phyloP scores from a whole-genome alignment of 2,113 vertebrate genomes.

The Egretta garzetta region DNA sequence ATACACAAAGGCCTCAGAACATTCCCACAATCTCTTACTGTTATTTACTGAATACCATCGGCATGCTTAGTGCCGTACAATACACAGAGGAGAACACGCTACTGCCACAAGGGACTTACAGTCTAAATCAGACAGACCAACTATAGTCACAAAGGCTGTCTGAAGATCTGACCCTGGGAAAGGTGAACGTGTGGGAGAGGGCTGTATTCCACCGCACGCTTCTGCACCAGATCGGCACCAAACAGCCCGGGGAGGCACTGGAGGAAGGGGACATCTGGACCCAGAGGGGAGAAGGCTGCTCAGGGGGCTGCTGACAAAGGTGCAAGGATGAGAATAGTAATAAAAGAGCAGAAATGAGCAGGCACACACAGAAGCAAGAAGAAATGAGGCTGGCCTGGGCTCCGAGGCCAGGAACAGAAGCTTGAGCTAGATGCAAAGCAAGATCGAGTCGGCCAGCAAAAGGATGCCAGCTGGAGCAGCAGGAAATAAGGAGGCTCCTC shows the following conservation, averaged over 20 bases:
- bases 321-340: neutral
- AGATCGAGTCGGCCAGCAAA: slow-evolving; percentile 15
- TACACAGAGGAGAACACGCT: slow-evolving; percentile 63
- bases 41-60: slow-evolving; percentile 56
- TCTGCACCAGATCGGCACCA: neutral
- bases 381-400: neutral
- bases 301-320: neutral
- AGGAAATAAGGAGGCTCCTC: slow-evolving; percentile 42
- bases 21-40: slow-evolving; percentile 62
- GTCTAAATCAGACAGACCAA: slow-evolving; percentile 57
- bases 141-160: slow-evolving; percentile 57
- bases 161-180: slow-evolving; percentile 63
- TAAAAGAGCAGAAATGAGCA: neutral
- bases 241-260: neutral
- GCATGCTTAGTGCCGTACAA: slow-evolving; percentile 24
- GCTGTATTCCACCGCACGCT: neutral
- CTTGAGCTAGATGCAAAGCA: slow-evolving; percentile 5
- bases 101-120: slow-evolving; percentile 63
- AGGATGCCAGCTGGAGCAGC: slow-evolving; percentile 50
- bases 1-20: slow-evolving; percentile 62
- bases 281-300: neutral
- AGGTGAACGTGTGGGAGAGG: slow-evolving; percentile 48
- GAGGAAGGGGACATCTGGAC: neutral
- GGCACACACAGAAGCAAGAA: neutral
- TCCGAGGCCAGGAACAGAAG: slow-evolving; percentile 8